Percentiles rank a stretch among this genome's conserved stretches.
Conservation (phyloP, 2,888 invertebrate species). For the Loripinus fragilis region DNA sequence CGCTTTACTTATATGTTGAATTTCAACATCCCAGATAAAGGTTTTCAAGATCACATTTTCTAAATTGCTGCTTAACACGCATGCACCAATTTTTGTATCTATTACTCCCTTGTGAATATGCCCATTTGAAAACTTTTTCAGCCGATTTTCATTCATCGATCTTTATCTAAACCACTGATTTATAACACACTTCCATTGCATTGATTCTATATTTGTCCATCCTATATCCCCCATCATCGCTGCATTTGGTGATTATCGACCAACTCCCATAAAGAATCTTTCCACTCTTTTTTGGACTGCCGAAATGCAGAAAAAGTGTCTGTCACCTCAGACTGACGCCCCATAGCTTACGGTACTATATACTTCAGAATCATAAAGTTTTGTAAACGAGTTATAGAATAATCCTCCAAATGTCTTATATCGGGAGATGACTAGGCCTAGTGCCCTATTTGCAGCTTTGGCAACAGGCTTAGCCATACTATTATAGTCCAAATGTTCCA, state of each 20-base stretch:
- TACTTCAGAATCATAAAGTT: not conserved
- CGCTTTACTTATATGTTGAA: not conserved
- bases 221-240: not conserved
- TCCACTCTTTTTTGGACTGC: not conserved
- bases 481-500: not conserved
- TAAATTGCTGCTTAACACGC: too few species aligned
- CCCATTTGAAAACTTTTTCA: not conserved
- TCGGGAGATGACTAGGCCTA: not conserved
- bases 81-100: not conserved
- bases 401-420: slow-evolving; percentile 2
- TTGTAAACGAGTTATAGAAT: not conserved
- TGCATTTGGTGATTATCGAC: not conserved
- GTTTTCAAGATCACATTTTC: not conserved
- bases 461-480: not conserved
- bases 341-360: not conserved
- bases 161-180: slow-evolving; percentile 7
- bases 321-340: not conserved
- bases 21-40: not conserved
- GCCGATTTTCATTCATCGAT: not conserved
- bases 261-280: slow-evolving; percentile 10
- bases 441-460: not conserved
- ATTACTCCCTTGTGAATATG: not conserved
- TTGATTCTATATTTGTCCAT: not conserved
- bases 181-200: slow-evolving; percentile 5
- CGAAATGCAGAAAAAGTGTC: not conserved